These are phyloP conservation scores for Nematostella vectensis DNA, from an alignment of 92 coral and sea anemone species.

Conservation along the genomic window DNA sequence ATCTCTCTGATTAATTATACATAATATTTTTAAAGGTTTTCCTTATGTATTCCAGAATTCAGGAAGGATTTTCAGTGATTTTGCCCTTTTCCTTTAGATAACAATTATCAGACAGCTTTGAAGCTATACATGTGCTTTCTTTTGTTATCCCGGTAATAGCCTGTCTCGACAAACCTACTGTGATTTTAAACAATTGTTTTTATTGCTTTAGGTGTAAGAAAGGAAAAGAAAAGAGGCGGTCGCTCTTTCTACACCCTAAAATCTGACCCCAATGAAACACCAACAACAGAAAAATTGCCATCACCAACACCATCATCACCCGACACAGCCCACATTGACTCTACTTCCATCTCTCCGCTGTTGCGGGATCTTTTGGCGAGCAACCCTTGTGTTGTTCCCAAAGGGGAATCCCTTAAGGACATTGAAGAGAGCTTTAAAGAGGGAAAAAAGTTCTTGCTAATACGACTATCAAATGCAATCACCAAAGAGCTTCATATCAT, in stretches of 20 bases:
- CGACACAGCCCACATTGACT: neutral
- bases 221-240: slow-evolving; percentile 87
- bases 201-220: slow-evolving; percentile 88
- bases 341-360: slow-evolving; percentile 45
- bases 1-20: too few species aligned
- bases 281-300: neutral
- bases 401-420: slow-evolving; percentile 63
- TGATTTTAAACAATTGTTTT: too few species aligned
- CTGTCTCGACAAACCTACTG: too few species aligned
- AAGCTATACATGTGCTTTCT: too few species aligned
- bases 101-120: too few species aligned
- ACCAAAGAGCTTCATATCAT: slow-evolving; percentile 72
- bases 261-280: slow-evolving; percentile 17
- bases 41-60: too few species aligned
- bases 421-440: slow-evolving; percentile 37
- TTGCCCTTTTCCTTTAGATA: too few species aligned
- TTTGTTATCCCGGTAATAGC: too few species aligned
- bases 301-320: neutral
- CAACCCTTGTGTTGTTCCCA: slow-evolving; percentile 77
- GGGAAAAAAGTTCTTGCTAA: slow-evolving; percentile 52
- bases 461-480: slow-evolving; percentile 78
- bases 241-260: slow-evolving; percentile 88
- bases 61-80: too few species aligned
- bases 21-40: too few species aligned
- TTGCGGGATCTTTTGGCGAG: slow-evolving; percentile 61